Evolutionary conservation across 2,888 invertebrate species (phyloP).

Genomic region (Ochropleura plecta): DNA sequence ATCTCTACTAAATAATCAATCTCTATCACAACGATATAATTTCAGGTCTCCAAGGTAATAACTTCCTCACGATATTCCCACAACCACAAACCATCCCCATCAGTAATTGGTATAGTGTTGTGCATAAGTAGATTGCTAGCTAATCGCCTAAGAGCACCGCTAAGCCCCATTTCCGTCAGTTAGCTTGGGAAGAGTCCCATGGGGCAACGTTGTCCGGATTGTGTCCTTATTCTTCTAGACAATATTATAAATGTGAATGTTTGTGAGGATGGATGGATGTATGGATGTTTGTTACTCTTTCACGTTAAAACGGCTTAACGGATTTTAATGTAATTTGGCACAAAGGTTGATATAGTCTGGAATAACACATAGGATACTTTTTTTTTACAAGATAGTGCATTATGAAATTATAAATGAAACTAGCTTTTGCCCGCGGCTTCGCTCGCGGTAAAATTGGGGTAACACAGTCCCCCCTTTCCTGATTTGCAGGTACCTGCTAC

Average conservation of each 20-base stretch:
- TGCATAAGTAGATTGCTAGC: slow-evolving; percentile 29
- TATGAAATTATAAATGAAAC: not conserved
- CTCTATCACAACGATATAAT: not conserved
- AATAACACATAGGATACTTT: no score
- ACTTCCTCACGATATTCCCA: not conserved
- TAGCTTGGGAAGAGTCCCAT: slow-evolving; percentile 25
- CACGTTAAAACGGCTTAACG: no score
- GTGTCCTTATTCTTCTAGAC: not conserved
- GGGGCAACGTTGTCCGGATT: slow-evolving; percentile 25
- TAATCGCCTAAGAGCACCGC: slow-evolving; percentile 41
- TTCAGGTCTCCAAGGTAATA: slow-evolving; percentile 3
- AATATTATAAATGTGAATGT: no score
- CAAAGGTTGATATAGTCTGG: no score
- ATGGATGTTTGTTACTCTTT: no score
- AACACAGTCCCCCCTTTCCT: no score
- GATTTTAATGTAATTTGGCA: no score
- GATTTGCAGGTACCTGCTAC: no score
- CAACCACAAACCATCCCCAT: slow-evolving; percentile 1
- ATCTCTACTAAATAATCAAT: not conserved
- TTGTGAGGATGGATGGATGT: no score
- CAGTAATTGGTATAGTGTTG: slow-evolving; percentile 28
- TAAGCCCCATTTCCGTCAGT: slow-evolving; percentile 36
- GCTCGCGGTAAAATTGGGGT: no score
- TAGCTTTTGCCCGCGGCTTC: no score
- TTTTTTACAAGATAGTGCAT: not conserved